phyloP scores from a whole-genome alignment of 2,797 vertebrate species.

The Gadopsis bispinosus region DNA sequence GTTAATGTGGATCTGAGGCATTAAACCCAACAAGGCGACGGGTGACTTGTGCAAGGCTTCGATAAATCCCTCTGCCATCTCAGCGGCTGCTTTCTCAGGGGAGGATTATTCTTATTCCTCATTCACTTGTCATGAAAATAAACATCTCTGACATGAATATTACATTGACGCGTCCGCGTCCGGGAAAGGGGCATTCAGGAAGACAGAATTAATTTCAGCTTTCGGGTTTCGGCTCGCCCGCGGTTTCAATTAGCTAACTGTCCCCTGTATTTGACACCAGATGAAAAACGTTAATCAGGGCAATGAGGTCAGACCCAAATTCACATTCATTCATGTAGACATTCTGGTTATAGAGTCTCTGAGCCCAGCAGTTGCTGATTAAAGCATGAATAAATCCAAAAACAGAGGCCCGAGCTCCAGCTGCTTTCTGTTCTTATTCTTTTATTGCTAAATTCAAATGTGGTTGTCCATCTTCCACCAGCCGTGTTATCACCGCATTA shows the following conservation, averaged over 20 bases:
- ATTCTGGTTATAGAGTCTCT: conserved; percentile 9
- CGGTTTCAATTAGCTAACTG: conserved; percentile 42
- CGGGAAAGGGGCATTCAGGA: neutral
- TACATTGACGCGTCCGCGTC: conserved; percentile 5
- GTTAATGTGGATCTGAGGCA: conserved; percentile 14
- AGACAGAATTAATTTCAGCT: conserved; percentile 27
- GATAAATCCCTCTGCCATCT: conserved; percentile 39
- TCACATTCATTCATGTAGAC: conserved; percentile 31
- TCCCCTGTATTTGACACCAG: conserved; percentile 24
- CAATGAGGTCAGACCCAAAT: conserved; percentile 9
- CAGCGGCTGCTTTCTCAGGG: conserved; percentile 35
- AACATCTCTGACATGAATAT: conserved; percentile 59
- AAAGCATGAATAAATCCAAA: conserved; percentile 42
- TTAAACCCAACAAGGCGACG: neutral
- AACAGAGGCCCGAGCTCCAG: neutral
- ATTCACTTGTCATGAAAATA: conserved; percentile 43
- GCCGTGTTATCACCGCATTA: conserved; percentile 4
- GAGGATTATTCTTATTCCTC: conserved; percentile 57
- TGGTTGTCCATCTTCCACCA: neutral
- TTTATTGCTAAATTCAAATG: conserved; percentile 20
- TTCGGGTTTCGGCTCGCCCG: neutral
- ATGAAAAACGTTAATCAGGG: conserved; percentile 50
- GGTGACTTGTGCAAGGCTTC: conserved; percentile 1
- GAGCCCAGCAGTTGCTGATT: conserved; percentile 48
- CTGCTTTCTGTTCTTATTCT: neutral